These are phyloP conservation scores for Drosophila flavopinicola DNA, from an alignment of 2,888 invertebrate genomes.

Conservation along the genomic window DNA sequence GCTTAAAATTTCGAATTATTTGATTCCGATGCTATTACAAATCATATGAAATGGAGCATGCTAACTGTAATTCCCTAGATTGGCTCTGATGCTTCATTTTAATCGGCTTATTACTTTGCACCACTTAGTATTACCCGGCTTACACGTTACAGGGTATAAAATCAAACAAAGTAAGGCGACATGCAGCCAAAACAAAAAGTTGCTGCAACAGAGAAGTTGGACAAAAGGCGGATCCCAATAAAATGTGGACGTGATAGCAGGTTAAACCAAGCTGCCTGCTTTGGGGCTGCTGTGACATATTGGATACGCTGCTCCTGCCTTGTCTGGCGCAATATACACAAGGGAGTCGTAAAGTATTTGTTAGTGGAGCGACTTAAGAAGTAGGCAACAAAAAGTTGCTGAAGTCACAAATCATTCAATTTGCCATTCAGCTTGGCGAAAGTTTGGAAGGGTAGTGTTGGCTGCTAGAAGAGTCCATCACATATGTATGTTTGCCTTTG, in stretches of 20 bases:
- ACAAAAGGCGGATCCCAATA: slow-evolving; percentile 32
- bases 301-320: slow-evolving; percentile 15
- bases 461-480: neutral
- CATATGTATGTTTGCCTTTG: neutral
- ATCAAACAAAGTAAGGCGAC: slow-evolving; percentile 2
- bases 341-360: slow-evolving; percentile 57
- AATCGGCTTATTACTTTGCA: neutral
- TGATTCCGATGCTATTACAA: no score
- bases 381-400: slow-evolving; percentile 35
- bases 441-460: neutral
- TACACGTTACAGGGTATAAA: slow-evolving; percentile 1
- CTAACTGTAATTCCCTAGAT: no score
- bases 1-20: no score
- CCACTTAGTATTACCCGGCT: neutral
- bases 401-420: slow-evolving; percentile 66
- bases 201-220: slow-evolving; percentile 1
- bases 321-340: slow-evolving; percentile 22
- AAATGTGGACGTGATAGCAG: slow-evolving; percentile 38
- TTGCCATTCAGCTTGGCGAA: slow-evolving; percentile 31
- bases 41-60: no score
- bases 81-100: neutral
- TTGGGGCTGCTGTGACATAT: slow-evolving; percentile 27
- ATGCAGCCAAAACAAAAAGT: slow-evolving; percentile 12
- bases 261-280: slow-evolving; percentile 31
- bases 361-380: slow-evolving; percentile 9